Conservation (phyloP, 2,113 vertebrate genomes). For the Hemibagrus wyckioides region DNA sequence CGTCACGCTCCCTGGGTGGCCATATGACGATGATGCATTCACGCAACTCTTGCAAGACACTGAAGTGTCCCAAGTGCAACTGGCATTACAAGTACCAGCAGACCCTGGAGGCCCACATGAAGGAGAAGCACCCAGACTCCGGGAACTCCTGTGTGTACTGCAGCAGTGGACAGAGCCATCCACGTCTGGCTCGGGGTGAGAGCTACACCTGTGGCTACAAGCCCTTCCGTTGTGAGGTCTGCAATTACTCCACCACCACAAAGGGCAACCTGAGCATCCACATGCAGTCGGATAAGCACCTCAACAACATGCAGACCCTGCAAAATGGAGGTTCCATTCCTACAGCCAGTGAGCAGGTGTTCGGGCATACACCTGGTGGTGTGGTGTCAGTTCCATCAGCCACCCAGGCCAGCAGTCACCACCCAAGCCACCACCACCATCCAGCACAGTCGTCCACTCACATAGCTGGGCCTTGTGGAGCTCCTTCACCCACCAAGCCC, state of each 20-base stretch:
- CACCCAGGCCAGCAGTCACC: conserved; percentile 75
- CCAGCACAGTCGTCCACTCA: conserved; percentile 79
- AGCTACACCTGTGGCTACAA: conserved; percentile 99
- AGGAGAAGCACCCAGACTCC: conserved; percentile 98
- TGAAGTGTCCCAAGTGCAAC: conserved; percentile 99
- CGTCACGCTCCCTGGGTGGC: conserved; percentile 94
- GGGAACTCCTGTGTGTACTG: conserved; percentile 93
- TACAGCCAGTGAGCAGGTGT: conserved; percentile 84
- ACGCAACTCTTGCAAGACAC: conserved; percentile 98
- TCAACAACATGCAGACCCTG: conserved; percentile 99
- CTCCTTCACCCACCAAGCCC: conserved; percentile 95
- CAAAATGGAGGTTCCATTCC: conserved; percentile 87
- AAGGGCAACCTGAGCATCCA: conserved; percentile 99
- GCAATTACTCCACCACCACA: conserved; percentile 99
- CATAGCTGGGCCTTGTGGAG: conserved; percentile 84
- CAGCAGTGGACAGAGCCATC: conserved; percentile 94
- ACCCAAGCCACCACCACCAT: conserved; percentile 75
- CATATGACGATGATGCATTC: conserved; percentile 99
- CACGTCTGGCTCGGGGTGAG: conserved; percentile 94
- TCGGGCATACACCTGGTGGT: conserved; percentile 83
- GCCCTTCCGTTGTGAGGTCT: conserved; percentile 98
- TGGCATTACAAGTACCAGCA: conserved; percentile 99
- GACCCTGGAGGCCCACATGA: conserved; percentile 99
- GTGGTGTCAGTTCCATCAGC: conserved; percentile 82
- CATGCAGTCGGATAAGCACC: conserved; percentile 99